These are phyloP conservation scores for Luperina nickerlii DNA, from an alignment of 2,888 invertebrate genomes.

Conservation along the genomic window DNA sequence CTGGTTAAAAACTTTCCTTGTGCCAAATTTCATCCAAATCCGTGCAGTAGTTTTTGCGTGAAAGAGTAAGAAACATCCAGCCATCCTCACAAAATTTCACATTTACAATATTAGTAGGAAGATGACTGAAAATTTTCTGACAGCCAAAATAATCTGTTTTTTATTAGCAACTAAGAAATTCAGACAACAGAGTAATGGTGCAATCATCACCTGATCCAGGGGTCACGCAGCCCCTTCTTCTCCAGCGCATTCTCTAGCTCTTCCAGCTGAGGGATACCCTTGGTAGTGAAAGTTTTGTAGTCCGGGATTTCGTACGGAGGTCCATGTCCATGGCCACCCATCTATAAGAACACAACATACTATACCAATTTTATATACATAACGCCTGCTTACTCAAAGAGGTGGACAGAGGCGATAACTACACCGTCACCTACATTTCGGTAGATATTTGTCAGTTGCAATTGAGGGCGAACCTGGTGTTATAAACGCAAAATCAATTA, in stretches of 20 bases:
- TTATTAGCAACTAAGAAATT: background rate
- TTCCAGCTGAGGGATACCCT: conserved; percentile 92
- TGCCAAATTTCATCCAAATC: too few species aligned
- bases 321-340: conserved; percentile 81
- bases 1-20: too few species aligned
- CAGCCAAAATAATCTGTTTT: background rate
- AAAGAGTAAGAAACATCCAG: too few species aligned
- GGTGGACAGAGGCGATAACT: background rate
- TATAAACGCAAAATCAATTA: background rate
- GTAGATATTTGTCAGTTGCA: background rate
- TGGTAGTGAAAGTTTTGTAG: conserved; percentile 93
- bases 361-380: conserved; percentile 18
- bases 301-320: conserved; percentile 93
- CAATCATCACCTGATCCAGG: conserved; percentile 94
- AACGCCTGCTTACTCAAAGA: background rate
- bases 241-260: conserved; percentile 92
- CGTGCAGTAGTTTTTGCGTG: too few species aligned
- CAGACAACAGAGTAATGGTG: background rate
- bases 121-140: background rate
- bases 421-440: background rate
- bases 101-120: background rate
- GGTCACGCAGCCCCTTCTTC: conserved; percentile 94
- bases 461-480: background rate
- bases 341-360: conserved; percentile 59
- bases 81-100: too few species aligned